Percentiles rank a stretch among this genome's conserved stretches.
Conservation (phyloP, 2,888 invertebrate genomes). For the Empis livida region DNA sequence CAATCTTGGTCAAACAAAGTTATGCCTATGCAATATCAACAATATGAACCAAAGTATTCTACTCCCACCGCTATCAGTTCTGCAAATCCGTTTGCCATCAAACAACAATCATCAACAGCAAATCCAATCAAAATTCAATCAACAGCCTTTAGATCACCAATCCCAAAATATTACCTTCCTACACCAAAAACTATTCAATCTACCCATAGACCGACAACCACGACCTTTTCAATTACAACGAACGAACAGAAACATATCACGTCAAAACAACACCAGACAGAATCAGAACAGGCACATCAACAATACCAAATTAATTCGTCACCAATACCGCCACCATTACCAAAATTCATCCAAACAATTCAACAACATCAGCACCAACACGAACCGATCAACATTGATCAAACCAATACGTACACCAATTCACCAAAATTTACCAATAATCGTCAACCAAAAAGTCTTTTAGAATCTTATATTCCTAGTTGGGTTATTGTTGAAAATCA, state of each 20-base stretch:
- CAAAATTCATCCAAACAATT: too few relatives aligned
- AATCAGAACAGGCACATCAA: too few relatives aligned
- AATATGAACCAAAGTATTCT: conserved; percentile 3
- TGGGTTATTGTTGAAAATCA: conserved; percentile 31
- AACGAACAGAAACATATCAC: too few relatives aligned
- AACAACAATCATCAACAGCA: background rate
- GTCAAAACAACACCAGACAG: too few relatives aligned
- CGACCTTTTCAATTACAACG: too few relatives aligned
- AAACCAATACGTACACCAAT: too few relatives aligned
- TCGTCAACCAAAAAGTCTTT: conserved; percentile 38
- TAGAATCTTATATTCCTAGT: conserved; percentile 49
- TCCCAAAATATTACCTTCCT: conserved; percentile 11
- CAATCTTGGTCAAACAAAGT: conserved; percentile 8
- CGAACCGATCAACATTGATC: too few relatives aligned
- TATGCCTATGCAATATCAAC: conserved; percentile 6
- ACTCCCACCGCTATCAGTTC: background rate
- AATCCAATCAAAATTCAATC: background rate
- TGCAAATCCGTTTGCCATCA: background rate
- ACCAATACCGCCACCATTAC: too few relatives aligned
- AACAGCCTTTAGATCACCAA: background rate
- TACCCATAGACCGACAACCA: too few relatives aligned
- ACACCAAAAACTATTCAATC: conserved; percentile 5
- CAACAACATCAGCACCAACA: too few relatives aligned
- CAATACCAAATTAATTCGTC: too few relatives aligned
- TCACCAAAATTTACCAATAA: conserved; percentile 5